Percentiles rank a stretch among this genome's conserved stretches.
These are phyloP conservation scores for Netelia melanura DNA, from an alignment of 2,888 invertebrate genomes.

Conservation along the genomic window DNA sequence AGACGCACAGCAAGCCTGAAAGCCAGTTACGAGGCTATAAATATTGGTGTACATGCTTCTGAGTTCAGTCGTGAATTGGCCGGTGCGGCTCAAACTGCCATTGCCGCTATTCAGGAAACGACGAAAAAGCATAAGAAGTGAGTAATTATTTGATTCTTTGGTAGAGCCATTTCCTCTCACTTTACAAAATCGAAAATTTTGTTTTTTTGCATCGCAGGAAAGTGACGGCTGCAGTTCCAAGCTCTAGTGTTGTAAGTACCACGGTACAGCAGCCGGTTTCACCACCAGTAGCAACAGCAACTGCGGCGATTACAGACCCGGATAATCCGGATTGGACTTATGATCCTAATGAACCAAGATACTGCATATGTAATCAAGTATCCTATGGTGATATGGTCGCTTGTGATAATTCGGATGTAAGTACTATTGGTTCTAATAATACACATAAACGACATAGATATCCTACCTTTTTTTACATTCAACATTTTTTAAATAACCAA, in stretches of 20 bases:
- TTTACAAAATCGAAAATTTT: background rate
- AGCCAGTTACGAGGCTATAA: conserved; percentile 97
- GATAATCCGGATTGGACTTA: conserved; percentile 95
- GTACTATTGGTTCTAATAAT: conserved; percentile 79
- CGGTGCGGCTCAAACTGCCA: conserved; percentile 90
- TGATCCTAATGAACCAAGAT: conserved; percentile 98
- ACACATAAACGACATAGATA: background rate
- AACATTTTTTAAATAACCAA: background rate
- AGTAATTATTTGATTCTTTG: conserved; percentile 37
- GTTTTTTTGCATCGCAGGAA: conserved; percentile 76
- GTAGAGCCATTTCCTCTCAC: background rate
- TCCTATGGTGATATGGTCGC: conserved; percentile 99
- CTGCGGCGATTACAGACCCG: conserved; percentile 86
- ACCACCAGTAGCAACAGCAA: conserved; percentile 83
- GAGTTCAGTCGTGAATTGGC: conserved; percentile 90
- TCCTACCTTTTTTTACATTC: background rate
- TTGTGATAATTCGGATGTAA: conserved; percentile 98
- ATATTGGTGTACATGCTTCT: conserved; percentile 88
- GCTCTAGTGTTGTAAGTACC: conserved; percentile 80
- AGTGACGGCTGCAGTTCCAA: conserved; percentile 81
- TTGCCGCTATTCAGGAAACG: conserved; percentile 89
- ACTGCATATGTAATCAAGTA: conserved; percentile 98
- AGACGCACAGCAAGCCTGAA: conserved; percentile 96
- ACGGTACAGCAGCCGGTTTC: conserved; percentile 83
- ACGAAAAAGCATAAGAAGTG: conserved; percentile 89